Evolutionary conservation across 1,140 invertebrate genomes (phyloP).

Genomic region (Pectinophora gossypiella): DNA sequence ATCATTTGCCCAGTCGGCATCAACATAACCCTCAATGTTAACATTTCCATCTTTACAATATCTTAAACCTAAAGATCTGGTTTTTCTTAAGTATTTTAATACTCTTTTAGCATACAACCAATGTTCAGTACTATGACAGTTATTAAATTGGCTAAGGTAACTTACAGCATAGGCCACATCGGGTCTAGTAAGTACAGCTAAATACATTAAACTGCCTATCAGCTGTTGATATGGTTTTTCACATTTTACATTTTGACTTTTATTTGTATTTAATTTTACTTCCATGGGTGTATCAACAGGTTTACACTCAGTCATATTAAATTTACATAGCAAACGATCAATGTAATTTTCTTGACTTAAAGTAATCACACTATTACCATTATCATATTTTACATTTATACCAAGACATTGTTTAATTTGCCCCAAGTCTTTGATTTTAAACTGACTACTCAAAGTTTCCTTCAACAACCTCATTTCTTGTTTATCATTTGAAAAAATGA

Average conservation of each 20-base stretch:
- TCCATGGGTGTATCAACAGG: constrained; percentile 14
- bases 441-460: constrained; percentile 18
- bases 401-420: constrained; percentile 26
- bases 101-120: constrained; percentile 9
- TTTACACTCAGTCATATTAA: constrained; percentile 10
- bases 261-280: background rate
- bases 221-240: constrained; percentile 6
- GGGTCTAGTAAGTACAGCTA: constrained; percentile 1
- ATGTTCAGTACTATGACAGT: constrained; percentile 7
- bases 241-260: background rate
- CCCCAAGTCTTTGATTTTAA: constrained; percentile 25
- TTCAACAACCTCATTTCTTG: constrained; percentile 16
- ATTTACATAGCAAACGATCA: constrained; percentile 17
- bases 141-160: constrained; percentile 10
- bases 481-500: constrained; percentile 38
- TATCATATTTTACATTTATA: constrained; percentile 12
- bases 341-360: constrained; percentile 22
- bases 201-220: constrained; percentile 10
- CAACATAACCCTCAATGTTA: constrained; percentile 15
- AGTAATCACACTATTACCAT: constrained; percentile 7
- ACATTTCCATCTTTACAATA: no score
- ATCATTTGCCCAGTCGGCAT: constrained; percentile 18
- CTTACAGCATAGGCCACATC: constrained; percentile 8
- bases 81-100: constrained; percentile 10
- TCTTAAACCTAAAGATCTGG: no score